These are phyloP conservation scores for Gymnogyps californianus DNA, from an alignment of 2,113 vertebrate species.

Conservation along the genomic window DNA sequence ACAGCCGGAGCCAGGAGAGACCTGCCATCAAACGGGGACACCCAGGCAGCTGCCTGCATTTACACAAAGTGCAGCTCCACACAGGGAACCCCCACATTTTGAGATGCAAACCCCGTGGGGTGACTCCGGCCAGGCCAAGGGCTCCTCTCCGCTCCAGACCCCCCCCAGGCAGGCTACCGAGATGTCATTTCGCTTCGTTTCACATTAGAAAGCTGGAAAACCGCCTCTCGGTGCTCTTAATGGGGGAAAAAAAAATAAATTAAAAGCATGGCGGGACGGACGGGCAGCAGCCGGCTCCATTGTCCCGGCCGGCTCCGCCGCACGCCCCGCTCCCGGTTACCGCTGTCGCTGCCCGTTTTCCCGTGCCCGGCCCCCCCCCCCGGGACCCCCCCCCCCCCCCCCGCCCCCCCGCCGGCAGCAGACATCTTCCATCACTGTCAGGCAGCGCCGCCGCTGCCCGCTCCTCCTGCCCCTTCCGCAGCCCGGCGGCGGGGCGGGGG, in stretches of 20 bases:
- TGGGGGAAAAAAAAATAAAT: accelerated
- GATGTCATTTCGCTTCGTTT: not conserved
- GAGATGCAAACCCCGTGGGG: not conserved
- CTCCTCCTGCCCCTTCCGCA: not conserved
- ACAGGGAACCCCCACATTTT: not conserved
- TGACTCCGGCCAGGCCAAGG: not conserved
- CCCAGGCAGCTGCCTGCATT: not conserved
- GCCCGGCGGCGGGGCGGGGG: not conserved
- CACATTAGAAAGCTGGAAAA: not conserved
- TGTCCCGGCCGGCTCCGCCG: not conserved
- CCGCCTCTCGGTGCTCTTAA: not conserved
- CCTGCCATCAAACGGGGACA: not conserved
- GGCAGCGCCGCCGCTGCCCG: not conserved
- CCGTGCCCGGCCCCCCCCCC: not conserved
- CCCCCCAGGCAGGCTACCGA: not conserved
- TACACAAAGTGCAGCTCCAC: not conserved
- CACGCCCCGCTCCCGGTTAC: not conserved
- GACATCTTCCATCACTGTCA: not conserved
- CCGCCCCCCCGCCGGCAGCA: too few species aligned
- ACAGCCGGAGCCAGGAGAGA: not conserved
- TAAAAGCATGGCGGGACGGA: not conserved
- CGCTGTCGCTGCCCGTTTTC: not conserved
- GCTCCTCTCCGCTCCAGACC: not conserved
- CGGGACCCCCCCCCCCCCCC: not conserved
- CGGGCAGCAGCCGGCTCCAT: not conserved